Evolutionary conservation across 2,888 invertebrate species (phyloP).

Genomic region (Clitarchus hookeri): DNA sequence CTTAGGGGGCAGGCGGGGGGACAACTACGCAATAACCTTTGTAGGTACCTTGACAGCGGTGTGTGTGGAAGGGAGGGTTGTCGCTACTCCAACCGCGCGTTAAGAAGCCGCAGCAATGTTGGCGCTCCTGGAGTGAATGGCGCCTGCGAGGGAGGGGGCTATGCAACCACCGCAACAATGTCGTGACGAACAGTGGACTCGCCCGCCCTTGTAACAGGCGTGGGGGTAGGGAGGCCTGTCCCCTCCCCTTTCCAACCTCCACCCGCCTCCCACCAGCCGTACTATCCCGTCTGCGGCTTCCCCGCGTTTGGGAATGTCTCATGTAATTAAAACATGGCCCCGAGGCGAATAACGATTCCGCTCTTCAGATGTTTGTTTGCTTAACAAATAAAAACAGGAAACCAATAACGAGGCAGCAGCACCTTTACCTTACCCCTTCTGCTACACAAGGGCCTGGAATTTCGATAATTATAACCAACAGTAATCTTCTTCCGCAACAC

Average conservation of each 20-base stretch:
- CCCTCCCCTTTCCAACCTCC: not conserved
- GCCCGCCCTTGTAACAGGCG: not conserved
- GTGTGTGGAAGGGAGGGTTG: not conserved
- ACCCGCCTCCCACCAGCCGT: not conserved
- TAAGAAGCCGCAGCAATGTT: slow-evolving; percentile 21
- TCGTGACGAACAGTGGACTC: slow-evolving; percentile 3
- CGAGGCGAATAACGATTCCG: slow-evolving; percentile 32
- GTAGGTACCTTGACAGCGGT: not conserved
- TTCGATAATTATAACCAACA: slow-evolving; percentile 33
- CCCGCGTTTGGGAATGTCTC: slow-evolving; percentile 1
- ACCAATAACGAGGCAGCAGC: slow-evolving; percentile 29
- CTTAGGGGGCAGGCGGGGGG: not conserved
- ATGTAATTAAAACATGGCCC: slow-evolving; percentile 33
- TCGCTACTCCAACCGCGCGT: not conserved
- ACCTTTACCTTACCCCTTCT: slow-evolving; percentile 16
- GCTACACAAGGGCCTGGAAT: slow-evolving; percentile 31
- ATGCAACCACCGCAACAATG: slow-evolving; percentile 23
- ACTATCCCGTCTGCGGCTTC: not conserved
- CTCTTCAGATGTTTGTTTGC: slow-evolving; percentile 36
- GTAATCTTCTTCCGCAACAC: slow-evolving; percentile 12
- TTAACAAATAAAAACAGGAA: slow-evolving; percentile 36
- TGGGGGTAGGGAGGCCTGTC: not conserved
- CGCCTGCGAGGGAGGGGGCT: slow-evolving; percentile 4
- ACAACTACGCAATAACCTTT: not conserved
- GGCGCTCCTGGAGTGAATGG: slow-evolving; percentile 5